Conservation (phyloP, 2,888 invertebrate genomes). For the Graphium colonna region DNA sequence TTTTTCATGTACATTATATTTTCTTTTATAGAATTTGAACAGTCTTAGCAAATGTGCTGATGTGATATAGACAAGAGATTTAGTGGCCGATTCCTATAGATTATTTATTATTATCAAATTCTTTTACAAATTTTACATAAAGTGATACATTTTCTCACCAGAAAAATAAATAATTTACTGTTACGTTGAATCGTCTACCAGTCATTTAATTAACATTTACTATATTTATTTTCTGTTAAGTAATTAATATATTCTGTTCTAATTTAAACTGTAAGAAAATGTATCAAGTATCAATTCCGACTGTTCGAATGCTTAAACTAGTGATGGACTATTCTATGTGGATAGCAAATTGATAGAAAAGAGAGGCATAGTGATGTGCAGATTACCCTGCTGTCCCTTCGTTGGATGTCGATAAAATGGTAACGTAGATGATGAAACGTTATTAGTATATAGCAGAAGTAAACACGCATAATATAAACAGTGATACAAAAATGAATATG, state of each 20-base stretch:
- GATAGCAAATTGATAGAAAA: neutral
- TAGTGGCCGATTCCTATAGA: conserved; percentile 1
- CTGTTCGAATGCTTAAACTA: conserved; percentile 79
- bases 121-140: neutral
- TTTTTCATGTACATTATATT: too few species aligned
- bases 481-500: conserved; percentile 5
- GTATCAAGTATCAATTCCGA: neutral
- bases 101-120: neutral
- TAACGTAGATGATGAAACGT: neutral
- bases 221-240: too few species aligned
- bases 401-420: conserved; percentile 8
- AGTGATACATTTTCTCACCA: conserved; percentile 10
- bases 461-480: neutral
- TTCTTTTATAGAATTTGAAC: neutral
- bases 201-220: conserved; percentile 13
- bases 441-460: neutral
- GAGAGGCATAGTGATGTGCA: conserved; percentile 13
- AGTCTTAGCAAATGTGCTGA: neutral
- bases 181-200: conserved; percentile 10
- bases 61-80: neutral
- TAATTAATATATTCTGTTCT: conserved; percentile 5
- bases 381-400: conserved; percentile 22
- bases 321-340: conserved; percentile 20
- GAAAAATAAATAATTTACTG: neutral
- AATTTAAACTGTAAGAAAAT: conserved; percentile 1